These are phyloP conservation scores for Popillia japonica DNA, from an alignment of 1,140 invertebrate species.

Conservation along the genomic window DNA sequence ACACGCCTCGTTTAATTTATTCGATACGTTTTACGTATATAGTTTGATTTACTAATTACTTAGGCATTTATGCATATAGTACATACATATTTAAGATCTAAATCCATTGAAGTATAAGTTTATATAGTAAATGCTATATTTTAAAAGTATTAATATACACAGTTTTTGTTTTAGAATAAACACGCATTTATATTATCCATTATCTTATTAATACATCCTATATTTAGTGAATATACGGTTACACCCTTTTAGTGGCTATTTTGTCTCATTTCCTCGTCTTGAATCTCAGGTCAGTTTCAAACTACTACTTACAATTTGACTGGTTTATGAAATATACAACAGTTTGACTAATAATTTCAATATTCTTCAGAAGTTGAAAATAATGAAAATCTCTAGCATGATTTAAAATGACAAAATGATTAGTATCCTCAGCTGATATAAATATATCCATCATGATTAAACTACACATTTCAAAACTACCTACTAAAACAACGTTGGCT, in stretches of 20 bases:
- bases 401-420: too few relatives aligned
- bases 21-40: neutral
- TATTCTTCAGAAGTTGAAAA: too few relatives aligned
- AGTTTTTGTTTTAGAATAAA: conserved; percentile 21
- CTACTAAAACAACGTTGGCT: too few relatives aligned
- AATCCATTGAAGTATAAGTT: neutral
- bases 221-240: conserved; percentile 10
- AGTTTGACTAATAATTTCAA: neutral
- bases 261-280: too few relatives aligned
- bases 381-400: too few relatives aligned
- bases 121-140: neutral
- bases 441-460: too few relatives aligned
- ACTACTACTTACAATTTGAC: too few relatives aligned
- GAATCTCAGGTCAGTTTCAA: neutral
- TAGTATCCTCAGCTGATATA: too few relatives aligned
- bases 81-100: neutral
- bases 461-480: too few relatives aligned
- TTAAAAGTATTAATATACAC: neutral
- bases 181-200: conserved; percentile 20
- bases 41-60: neutral
- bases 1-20: neutral
- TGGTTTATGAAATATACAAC: neutral
- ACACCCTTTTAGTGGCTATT: neutral
- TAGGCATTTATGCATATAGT: neutral
- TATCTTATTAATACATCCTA: neutral